These are phyloP conservation scores for Hartigia nigra DNA, from an alignment of 2,888 invertebrate species.

Conservation along the genomic window DNA sequence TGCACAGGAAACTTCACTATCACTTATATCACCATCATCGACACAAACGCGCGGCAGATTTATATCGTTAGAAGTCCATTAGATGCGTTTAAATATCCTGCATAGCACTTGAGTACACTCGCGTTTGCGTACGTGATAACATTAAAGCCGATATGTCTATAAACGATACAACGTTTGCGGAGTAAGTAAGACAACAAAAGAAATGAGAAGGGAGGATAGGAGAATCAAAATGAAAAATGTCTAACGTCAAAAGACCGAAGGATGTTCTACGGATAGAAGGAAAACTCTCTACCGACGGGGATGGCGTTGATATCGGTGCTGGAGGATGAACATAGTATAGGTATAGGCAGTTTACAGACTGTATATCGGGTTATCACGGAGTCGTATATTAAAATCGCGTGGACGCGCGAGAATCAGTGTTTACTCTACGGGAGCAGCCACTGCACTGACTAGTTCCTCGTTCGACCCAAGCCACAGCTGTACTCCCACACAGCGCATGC, in stretches of 20 bases:
- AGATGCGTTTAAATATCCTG: not conserved
- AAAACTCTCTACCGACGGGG: not conserved
- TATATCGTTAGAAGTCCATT: not conserved
- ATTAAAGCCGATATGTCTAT: not conserved
- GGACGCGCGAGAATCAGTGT: constrained; percentile 32
- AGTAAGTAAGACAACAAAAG: not conserved
- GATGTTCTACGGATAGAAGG: not conserved
- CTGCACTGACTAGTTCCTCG: constrained; percentile 60
- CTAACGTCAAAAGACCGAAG: not conserved
- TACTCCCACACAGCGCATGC: constrained; percentile 57
- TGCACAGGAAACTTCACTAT: constrained; percentile 57
- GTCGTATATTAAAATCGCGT: not conserved
- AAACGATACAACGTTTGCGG: not conserved
- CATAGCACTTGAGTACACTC: not conserved
- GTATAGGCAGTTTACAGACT: not conserved
- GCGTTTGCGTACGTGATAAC: not conserved
- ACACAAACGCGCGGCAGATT: constrained; percentile 7
- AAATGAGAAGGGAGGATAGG: not conserved
- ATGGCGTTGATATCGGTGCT: not conserved
- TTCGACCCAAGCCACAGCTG: constrained; percentile 61
- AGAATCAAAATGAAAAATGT: not conserved
- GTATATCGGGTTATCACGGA: not conserved
- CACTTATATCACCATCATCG: constrained; percentile 43
- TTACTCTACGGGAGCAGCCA: constrained; percentile 58
- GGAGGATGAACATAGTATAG: not conserved